Conservation (phyloP, 2,888 invertebrate species). For the Catocala nupta region DNA sequence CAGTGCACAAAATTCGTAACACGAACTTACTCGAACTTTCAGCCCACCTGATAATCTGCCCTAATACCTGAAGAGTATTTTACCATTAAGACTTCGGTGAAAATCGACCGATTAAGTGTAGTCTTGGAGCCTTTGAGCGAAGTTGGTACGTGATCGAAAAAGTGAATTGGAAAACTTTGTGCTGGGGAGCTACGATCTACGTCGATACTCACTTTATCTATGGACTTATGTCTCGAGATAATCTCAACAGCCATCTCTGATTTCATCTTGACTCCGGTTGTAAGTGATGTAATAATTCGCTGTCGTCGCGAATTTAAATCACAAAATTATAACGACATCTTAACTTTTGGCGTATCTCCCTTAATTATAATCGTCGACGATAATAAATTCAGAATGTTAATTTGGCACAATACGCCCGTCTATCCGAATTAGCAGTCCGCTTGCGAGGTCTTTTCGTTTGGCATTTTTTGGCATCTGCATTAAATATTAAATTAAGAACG, state of each 20-base stretch:
- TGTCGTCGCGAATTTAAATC: slow-evolving; percentile 4
- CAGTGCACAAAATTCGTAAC: not conserved
- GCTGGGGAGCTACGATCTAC: not conserved
- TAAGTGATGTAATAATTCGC: not conserved
- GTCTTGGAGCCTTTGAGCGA: slow-evolving; percentile 6
- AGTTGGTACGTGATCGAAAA: slow-evolving; percentile 16
- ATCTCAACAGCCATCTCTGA: not conserved
- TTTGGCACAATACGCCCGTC: not conserved
- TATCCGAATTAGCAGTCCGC: not conserved
- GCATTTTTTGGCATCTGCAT: too few species aligned
- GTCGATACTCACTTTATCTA: not conserved
- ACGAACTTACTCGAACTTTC: not conserved
- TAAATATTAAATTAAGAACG: too few species aligned
- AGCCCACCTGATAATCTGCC: not conserved
- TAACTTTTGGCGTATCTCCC: too few species aligned
- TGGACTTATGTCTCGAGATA: not conserved
- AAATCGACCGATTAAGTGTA: slow-evolving; percentile 15
- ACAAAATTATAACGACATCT: not conserved
- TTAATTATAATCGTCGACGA: not conserved
- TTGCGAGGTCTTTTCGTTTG: not conserved
- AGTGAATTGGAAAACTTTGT: slow-evolving; percentile 4
- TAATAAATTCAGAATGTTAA: slow-evolving; percentile 4
- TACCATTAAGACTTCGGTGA: slow-evolving; percentile 5
- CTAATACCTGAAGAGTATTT: not conserved
- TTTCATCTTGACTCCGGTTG: not conserved